Evolutionary conservation across 2,113 vertebrate species (phyloP), one percentile per base, ranked within the genome.

Genomic region (Campylorhamphus procurvoides): DNA sequence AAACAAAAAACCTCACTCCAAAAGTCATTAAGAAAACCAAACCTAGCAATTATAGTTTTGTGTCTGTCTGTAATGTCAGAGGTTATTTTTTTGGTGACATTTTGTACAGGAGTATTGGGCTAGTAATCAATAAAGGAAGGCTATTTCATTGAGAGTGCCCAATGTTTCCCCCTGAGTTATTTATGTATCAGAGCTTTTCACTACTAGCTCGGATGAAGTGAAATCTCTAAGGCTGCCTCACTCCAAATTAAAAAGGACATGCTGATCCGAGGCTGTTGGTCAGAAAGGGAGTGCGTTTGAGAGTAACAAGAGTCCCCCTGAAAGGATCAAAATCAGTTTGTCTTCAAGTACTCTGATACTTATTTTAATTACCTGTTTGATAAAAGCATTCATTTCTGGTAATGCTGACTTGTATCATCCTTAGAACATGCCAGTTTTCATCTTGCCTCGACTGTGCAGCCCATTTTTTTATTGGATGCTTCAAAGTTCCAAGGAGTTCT

Each of bases 401-500:
- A 97, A 81, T 39, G 55, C 35, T 58, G 64, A 60, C 52, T 63
- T 77, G 23, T 63, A 74, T 64, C 42, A 68, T 18, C 25, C 76
- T 56, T 62, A 49, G 22, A 64, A 44, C 71, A 13, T 58, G 88
- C 81, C 67, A 77, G 49, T 77, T 96, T 93, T 84, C 68, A 78
- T 93, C 93, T 76, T 88, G 92, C 94, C 83, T 97, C 66, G 73
- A 97, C 95, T 88, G 94, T 6, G 40, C 49, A 69, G 77, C 68
- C 86, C 33, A 93, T 95, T 97, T 97, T 92, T 96, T 93, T 35
- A 96, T 94, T 94, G 74, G 94, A 92, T 77, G 84, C 94, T 91
- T 95, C 53, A 68, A 94, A 98, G 94, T 97, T 95, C 96, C 94
- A 97, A 90, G 84, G 97, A 97, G 97, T 92, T 97, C 98, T 98